Evolutionary conservation across 2,113 vertebrate species (phyloP).

Genomic region (Hemichromis elongatus): DNA sequence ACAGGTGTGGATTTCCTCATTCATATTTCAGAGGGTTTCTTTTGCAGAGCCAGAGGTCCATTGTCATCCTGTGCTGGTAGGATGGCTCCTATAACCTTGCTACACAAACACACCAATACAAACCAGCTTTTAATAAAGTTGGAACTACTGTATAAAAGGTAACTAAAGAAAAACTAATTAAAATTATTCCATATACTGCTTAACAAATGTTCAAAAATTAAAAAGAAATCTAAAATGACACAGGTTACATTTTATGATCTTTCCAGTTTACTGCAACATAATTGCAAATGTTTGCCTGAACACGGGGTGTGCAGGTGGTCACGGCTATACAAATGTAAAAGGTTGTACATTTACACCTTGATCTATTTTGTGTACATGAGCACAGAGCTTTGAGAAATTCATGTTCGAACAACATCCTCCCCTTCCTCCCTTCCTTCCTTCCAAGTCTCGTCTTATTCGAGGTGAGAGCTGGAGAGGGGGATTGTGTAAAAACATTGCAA

Average conservation of each 20-base stretch:
- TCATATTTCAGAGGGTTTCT: constrained; percentile 72
- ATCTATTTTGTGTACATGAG: background rate
- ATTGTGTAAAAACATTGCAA: background rate
- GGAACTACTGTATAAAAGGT: background rate
- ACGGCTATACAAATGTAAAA: background rate
- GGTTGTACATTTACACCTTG: background rate
- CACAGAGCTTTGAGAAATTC: background rate
- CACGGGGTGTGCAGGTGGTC: background rate
- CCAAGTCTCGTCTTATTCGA: background rate
- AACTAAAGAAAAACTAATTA: background rate
- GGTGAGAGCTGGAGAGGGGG: background rate
- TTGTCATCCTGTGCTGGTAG: constrained; percentile 57
- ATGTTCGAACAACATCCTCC: background rate
- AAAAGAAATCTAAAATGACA: background rate
- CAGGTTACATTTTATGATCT: background rate
- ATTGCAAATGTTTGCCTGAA: background rate
- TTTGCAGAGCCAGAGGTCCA: constrained; percentile 58
- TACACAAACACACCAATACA: background rate
- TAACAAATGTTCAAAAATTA: background rate
- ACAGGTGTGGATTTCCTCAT: constrained; percentile 79
- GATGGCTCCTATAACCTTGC: constrained; percentile 48
- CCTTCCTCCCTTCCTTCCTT: background rate
- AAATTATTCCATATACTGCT: fast-evolving
- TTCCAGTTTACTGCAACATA: background rate
- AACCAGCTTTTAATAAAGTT: background rate